These are phyloP conservation scores for Rattus norvegicus DNA, from an alignment of 2,113 vertebrate genomes.

Conservation along the genomic window DNA sequence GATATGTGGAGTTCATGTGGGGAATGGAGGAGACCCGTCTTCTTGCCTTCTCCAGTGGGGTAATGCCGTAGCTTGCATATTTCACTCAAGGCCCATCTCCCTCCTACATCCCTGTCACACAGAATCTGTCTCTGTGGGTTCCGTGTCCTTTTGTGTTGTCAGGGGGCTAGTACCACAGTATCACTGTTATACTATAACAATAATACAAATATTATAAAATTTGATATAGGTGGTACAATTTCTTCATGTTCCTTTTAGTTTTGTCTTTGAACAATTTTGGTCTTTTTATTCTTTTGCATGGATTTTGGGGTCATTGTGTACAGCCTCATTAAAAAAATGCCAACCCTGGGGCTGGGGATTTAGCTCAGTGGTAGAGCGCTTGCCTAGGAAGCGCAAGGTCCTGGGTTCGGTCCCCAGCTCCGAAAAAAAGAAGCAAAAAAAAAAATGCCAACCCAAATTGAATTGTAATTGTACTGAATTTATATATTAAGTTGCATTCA, in stretches of 20 bases:
- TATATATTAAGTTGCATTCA: slow-evolving; percentile 4
- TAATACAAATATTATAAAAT: not conserved
- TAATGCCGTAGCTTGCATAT: not conserved
- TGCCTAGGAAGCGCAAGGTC: too few species aligned
- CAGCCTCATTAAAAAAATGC: not conserved
- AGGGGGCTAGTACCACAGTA: not conserved
- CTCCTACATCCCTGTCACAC: not conserved
- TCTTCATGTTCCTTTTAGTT: not conserved
- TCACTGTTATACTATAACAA: not conserved
- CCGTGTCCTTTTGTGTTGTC: not conserved
- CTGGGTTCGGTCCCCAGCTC: too few species aligned
- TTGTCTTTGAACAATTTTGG: not conserved
- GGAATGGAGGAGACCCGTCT: not conserved
- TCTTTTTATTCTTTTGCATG: not conserved
- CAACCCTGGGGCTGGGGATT: too few species aligned
- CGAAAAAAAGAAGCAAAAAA: too few species aligned
- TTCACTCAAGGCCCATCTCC: not conserved
- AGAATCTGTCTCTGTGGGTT: not conserved
- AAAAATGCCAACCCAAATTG: not conserved
- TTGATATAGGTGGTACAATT: not conserved
- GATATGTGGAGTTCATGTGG: not conserved
- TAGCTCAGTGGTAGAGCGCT: too few species aligned
- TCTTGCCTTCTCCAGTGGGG: not conserved
- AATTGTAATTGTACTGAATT: slow-evolving; percentile 4
- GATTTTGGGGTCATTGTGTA: not conserved